These are phyloP conservation scores for Plagodis dolabraria DNA, from an alignment of 2,888 invertebrate species.

Conservation along the genomic window DNA sequence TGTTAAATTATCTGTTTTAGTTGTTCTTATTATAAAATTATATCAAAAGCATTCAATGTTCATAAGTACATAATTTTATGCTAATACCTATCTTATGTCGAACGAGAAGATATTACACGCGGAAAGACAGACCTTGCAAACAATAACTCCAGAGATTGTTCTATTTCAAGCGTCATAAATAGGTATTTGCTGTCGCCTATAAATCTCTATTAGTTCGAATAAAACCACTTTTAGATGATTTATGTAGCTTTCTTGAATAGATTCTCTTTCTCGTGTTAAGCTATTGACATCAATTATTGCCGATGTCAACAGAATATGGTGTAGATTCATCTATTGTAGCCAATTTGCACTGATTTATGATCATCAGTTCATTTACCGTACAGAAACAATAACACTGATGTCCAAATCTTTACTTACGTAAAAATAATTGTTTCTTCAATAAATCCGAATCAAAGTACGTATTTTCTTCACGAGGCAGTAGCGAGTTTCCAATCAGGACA, in stretches of 20 bases:
- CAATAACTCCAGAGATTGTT: conserved; percentile 13
- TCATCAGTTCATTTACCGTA: not conserved
- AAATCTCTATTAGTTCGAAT: conserved; percentile 29
- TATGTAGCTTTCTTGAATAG: conserved; percentile 10
- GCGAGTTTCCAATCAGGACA: too few relatives aligned
- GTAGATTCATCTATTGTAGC: not conserved
- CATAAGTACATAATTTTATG: too few relatives aligned
- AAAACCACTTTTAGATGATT: conserved; percentile 29
- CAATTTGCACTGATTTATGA: conserved; percentile 2
- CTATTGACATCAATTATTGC: conserved; percentile 3
- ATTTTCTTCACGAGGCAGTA: too few relatives aligned
- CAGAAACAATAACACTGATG: not conserved
- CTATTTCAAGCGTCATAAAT: conserved; percentile 15
- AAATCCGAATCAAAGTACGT: too few relatives aligned
- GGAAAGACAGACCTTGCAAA: conserved; percentile 8
- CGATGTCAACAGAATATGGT: conserved; percentile 14
- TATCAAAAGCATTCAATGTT: too few relatives aligned
- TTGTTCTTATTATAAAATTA: too few relatives aligned
- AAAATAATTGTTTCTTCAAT: too few relatives aligned
- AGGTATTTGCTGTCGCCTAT: conserved; percentile 20
- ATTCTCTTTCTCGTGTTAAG: conserved; percentile 2
- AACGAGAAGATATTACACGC: conserved; percentile 1
- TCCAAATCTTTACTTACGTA: too few relatives aligned
- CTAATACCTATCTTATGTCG: not conserved
- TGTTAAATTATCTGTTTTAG: too few relatives aligned